These are phyloP conservation scores for Pteronura brasiliensis DNA, from an alignment of 2,113 vertebrate species.

Conservation along the genomic window DNA sequence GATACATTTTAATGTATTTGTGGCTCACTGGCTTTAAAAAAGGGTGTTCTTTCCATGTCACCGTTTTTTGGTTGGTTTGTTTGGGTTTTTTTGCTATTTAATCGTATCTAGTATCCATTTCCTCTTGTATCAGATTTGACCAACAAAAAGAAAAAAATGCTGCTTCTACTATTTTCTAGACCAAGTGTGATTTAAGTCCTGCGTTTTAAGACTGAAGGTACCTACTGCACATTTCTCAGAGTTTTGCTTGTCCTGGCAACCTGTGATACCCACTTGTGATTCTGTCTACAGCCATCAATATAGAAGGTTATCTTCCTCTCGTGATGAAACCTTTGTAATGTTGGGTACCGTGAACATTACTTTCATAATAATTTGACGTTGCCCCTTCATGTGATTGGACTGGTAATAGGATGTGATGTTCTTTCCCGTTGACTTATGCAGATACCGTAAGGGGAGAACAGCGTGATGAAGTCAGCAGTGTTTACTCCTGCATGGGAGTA, in stretches of 20 bases:
- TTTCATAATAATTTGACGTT: neutral
- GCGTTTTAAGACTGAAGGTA: neutral
- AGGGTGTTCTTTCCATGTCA: neutral
- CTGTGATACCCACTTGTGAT: neutral
- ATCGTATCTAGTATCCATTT: neutral
- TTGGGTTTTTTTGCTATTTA: neutral
- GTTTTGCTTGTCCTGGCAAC: neutral
- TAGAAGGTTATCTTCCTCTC: neutral
- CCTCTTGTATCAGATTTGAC: neutral
- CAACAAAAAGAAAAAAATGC: conserved; percentile 4
- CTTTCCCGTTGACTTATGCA: neutral
- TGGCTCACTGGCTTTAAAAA: neutral
- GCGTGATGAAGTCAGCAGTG: neutral
- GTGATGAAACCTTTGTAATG: neutral
- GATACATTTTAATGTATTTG: neutral
- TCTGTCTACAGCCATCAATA: neutral
- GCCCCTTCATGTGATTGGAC: neutral
- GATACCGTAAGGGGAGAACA: neutral
- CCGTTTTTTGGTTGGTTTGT: neutral
- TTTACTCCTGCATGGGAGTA: neutral
- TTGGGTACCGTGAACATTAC: neutral
- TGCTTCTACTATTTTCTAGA: neutral
- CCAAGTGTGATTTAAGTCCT: neutral
- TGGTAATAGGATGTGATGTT: neutral
- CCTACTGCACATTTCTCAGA: neutral